phyloP scores from a whole-genome alignment of 2,888 invertebrate species.

The Tuta absoluta region DNA sequence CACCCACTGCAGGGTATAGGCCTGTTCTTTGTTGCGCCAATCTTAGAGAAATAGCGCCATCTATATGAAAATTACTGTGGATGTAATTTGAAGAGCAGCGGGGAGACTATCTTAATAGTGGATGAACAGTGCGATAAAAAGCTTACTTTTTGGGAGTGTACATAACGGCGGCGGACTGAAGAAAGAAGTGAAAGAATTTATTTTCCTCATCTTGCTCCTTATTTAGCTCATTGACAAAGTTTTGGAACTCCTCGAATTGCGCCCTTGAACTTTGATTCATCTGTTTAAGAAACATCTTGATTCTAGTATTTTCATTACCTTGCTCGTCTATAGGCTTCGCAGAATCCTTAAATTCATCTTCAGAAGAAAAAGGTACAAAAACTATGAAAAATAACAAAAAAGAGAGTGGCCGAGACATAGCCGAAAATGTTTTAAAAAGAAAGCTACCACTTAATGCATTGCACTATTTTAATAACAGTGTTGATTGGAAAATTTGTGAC shows the following conservation, averaged over 20 bases:
- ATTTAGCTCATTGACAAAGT: background rate
- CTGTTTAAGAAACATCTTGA: background rate
- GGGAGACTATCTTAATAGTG: too few species aligned
- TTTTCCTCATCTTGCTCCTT: background rate
- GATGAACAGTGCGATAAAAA: too few species aligned
- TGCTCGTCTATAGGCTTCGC: background rate
- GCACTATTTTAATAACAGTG: background rate
- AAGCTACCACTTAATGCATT: background rate
- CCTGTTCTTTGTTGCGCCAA: too few species aligned
- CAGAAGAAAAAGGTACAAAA: background rate
- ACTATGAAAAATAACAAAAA: background rate
- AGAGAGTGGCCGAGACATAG: background rate
- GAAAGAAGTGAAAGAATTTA: background rate
- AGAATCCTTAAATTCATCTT: too few species aligned
- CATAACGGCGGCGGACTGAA: background rate
- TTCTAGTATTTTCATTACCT: background rate
- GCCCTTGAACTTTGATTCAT: background rate
- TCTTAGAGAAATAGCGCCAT: too few species aligned
- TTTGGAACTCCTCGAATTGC: background rate
- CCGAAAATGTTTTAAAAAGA: background rate
- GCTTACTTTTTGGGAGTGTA: background rate
- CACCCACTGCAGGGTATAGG: too few species aligned
- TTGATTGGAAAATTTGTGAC: background rate
- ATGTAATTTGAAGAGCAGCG: too few species aligned
- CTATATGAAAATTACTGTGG: too few species aligned